These are phyloP conservation scores for Itoplectis maculator DNA, from an alignment of 2,888 invertebrate genomes.

Conservation along the genomic window DNA sequence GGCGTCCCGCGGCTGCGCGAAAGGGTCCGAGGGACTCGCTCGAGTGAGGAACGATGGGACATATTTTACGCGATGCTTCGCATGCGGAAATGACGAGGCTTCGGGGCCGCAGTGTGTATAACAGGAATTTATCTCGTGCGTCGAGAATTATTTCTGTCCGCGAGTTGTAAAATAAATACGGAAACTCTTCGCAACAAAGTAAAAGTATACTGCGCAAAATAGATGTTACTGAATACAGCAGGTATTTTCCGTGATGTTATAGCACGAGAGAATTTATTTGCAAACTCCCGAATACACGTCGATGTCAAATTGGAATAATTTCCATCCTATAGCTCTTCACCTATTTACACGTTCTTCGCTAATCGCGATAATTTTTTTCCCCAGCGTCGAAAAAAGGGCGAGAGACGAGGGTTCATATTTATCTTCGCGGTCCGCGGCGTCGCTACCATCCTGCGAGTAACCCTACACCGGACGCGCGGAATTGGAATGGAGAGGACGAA, in stretches of 20 bases:
- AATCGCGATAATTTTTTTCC: background rate
- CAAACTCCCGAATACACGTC: background rate
- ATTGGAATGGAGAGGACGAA: background rate
- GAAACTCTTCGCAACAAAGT: too few relatives aligned
- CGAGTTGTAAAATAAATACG: background rate
- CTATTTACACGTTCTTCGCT: background rate
- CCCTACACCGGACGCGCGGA: background rate
- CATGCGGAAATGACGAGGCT: constrained; percentile 2
- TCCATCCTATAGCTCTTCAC: background rate
- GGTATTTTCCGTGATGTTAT: too few relatives aligned
- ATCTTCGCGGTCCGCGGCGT: background rate
- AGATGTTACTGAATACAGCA: background rate
- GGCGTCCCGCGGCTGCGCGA: background rate
- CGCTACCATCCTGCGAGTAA: background rate
- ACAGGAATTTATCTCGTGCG: background rate
- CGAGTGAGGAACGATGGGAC: constrained; percentile 9
- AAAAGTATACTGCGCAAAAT: background rate
- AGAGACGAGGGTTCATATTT: background rate
- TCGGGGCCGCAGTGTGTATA: background rate
- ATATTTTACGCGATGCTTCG: background rate
- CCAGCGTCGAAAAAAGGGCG: too few relatives aligned
- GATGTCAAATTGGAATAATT: background rate
- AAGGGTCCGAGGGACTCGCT: background rate
- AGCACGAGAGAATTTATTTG: too few relatives aligned
- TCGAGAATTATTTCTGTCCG: background rate